Percentiles rank a stretch among this genome's conserved stretches.
Evolutionary conservation across 2,113 vertebrate genomes (phyloP).

Genomic region (Bucco capensis): DNA sequence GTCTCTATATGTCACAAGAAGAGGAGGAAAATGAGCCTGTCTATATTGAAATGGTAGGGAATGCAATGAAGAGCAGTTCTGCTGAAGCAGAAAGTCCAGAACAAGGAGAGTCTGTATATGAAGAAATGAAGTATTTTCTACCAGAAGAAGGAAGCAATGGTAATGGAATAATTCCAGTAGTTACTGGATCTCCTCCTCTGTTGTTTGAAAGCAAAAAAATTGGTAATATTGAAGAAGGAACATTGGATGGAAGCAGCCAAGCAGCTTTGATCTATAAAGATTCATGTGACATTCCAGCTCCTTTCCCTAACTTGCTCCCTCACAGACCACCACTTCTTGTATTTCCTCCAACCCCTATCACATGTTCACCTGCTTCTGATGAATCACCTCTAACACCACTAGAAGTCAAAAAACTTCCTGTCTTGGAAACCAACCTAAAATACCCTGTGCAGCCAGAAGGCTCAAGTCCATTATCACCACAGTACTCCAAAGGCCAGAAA

Average conservation of each 20-base stretch:
- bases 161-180: constrained; percentile 21
- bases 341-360: constrained; percentile 90
- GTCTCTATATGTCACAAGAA: constrained; percentile 72
- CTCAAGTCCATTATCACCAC: constrained; percentile 86
- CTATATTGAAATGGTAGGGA: constrained; percentile 94
- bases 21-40: constrained; percentile 81
- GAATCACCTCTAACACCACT: constrained; percentile 94
- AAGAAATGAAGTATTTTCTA: constrained; percentile 93
- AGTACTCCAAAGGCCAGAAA: constrained; percentile 77
- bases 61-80: constrained; percentile 65
- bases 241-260: constrained; percentile 6
- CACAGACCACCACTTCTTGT: constrained; percentile 92
- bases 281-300: constrained; percentile 88
- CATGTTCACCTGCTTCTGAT: constrained; percentile 94
- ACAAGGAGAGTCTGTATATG: constrained; percentile 87
- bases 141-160: constrained; percentile 74
- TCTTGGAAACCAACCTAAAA: constrained; percentile 91
- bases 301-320: constrained; percentile 92
- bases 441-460: constrained; percentile 81
- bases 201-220: constrained; percentile 62
- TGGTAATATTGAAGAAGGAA: constrained; percentile 14
- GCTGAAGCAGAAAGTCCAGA: constrained; percentile 77
- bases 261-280: constrained; percentile 68
- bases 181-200: constrained; percentile 47
- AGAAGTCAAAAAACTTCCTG: constrained; percentile 93